phyloP scores from a whole-genome alignment of 2,797 vertebrate species.

The Taeniopygia guttata region DNA sequence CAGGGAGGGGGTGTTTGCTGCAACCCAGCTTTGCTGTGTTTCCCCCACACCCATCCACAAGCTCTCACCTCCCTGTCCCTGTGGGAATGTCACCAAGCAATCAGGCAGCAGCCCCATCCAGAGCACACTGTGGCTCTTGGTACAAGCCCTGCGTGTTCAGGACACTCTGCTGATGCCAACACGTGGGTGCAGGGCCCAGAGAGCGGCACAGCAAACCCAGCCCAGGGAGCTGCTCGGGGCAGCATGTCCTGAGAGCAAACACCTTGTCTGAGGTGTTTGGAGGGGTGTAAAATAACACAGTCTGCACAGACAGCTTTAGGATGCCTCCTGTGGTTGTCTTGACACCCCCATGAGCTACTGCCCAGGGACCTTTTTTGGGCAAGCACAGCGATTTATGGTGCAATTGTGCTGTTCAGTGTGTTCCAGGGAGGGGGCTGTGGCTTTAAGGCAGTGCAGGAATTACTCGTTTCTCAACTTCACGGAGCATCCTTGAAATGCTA shows the following conservation, averaged over 20 bases:
- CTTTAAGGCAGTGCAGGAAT: constrained; percentile 26
- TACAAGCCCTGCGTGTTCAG: background rate
- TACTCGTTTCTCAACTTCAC: constrained; percentile 21
- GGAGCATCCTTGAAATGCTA: constrained; percentile 58
- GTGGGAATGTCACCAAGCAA: background rate
- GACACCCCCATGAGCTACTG: background rate
- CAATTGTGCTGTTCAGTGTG: background rate
- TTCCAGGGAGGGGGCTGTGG: background rate
- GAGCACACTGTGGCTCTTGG: background rate
- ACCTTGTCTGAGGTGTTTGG: background rate
- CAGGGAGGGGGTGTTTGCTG: background rate
- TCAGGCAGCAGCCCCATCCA: background rate
- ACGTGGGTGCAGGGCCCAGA: background rate
- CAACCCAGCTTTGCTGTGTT: background rate
- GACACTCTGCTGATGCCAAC: background rate
- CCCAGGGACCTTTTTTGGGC: background rate
- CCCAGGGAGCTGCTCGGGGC: background rate
- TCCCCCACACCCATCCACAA: background rate
- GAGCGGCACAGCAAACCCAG: background rate
- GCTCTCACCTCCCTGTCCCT: background rate
- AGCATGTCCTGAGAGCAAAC: background rate
- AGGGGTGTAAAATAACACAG: background rate
- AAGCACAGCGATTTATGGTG: background rate
- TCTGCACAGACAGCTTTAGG: background rate
- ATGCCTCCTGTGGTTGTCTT: background rate